phyloP scores from a whole-genome alignment of 2,113 vertebrate species.

The Dinomys branickii region DNA sequence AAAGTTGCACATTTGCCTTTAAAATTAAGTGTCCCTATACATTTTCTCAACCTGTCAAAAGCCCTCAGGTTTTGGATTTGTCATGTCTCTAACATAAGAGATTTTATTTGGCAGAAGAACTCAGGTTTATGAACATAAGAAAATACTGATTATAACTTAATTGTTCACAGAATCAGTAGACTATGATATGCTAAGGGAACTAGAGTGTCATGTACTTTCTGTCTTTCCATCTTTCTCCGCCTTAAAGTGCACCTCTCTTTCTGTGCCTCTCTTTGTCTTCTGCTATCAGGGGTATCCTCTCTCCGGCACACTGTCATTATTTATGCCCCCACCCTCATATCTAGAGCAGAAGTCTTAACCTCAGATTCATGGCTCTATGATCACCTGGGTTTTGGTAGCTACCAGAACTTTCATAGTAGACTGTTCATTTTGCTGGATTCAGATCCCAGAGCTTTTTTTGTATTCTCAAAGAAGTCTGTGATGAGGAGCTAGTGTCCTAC shows the following conservation, averaged over 20 bases:
- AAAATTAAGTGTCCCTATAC: not conserved
- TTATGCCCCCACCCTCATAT: not conserved
- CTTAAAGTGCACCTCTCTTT: not conserved
- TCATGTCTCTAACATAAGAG: not conserved
- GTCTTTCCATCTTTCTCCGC: not conserved
- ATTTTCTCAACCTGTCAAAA: not conserved
- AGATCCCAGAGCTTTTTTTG: not conserved
- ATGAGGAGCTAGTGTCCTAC: not conserved
- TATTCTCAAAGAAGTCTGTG: not conserved
- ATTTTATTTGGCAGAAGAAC: slow-evolving; percentile 1
- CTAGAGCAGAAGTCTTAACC: not conserved
- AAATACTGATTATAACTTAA: not conserved
- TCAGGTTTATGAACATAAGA: not conserved
- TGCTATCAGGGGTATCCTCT: not conserved
- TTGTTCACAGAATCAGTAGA: not conserved
- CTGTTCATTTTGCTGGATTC: slow-evolving; percentile 11
- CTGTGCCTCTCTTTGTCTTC: not conserved
- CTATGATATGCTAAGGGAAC: not conserved
- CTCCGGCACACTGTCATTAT: not conserved
- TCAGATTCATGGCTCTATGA: not conserved
- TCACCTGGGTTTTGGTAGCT: not conserved
- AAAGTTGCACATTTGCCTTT: not conserved
- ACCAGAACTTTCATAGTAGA: not conserved
- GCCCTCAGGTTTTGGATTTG: not conserved
- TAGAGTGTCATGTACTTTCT: not conserved